Evolutionary conservation across 1,140 invertebrate genomes (phyloP).

Genomic region (Chrysomallon squamiferum): DNA sequence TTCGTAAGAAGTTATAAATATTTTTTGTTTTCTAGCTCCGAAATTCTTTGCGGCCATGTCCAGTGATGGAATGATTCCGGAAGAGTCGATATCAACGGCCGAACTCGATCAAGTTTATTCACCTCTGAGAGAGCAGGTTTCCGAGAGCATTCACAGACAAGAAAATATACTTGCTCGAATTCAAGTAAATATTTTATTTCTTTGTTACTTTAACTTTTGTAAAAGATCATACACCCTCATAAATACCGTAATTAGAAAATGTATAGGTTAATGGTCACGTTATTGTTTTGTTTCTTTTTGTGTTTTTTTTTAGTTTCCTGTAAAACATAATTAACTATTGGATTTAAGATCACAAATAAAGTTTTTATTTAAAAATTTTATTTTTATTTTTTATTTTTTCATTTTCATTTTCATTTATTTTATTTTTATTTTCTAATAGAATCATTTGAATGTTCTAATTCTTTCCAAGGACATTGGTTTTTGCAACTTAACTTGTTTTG

Average conservation of each 20-base stretch:
- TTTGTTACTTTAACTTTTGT: neutral
- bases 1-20: too few species aligned
- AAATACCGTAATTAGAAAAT: neutral
- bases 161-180: conserved; percentile 80
- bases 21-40: conserved; percentile 48
- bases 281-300: neutral
- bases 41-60: conserved; percentile 81
- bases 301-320: too few species aligned
- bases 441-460: too few species aligned
- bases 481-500: too few species aligned
- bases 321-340: too few species aligned
- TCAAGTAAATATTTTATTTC: conserved; percentile 66
- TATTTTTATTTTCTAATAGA: too few species aligned
- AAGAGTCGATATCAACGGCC: conserved; percentile 79
- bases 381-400: too few species aligned
- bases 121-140: conserved; percentile 79
- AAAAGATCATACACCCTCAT: too few species aligned
- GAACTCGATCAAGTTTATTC: conserved; percentile 81
- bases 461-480: too few species aligned
- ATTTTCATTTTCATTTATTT: too few species aligned
- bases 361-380: too few species aligned
- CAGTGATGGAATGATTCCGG: conserved; percentile 86
- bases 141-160: conserved; percentile 79
- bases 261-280: neutral
- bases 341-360: too few species aligned